Conservation (phyloP, 1,140 invertebrate species). For the Delia radicum region DNA sequence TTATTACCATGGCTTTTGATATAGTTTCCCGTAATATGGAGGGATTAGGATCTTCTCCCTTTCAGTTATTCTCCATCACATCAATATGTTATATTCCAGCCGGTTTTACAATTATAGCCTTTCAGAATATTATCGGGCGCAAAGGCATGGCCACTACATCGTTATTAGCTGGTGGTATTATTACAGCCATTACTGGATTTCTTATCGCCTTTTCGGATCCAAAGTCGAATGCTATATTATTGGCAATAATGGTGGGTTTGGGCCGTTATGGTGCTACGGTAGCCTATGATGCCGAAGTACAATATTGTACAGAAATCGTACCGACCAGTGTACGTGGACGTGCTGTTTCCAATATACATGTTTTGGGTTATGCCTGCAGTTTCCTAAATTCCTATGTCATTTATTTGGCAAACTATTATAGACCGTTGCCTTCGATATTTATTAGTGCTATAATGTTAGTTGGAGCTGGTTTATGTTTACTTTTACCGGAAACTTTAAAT, state of each 20-base stretch:
- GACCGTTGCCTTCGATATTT: slow-evolving; percentile 60
- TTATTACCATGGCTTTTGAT: slow-evolving; percentile 64
- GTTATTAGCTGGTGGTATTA: slow-evolving; percentile 58
- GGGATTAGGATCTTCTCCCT: slow-evolving; percentile 61
- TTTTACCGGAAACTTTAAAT: slow-evolving; percentile 65
- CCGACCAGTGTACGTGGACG: slow-evolving; percentile 65
- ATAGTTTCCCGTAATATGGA: slow-evolving; percentile 63
- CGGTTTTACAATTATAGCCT: slow-evolving; percentile 59
- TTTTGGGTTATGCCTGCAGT: slow-evolving; percentile 59
- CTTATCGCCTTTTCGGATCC: slow-evolving; percentile 43
- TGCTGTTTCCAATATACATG: slow-evolving; percentile 61
- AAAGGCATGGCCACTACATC: slow-evolving; percentile 61
- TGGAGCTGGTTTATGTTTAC: slow-evolving; percentile 60
- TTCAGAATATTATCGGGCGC: slow-evolving; percentile 62
- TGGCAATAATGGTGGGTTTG: slow-evolving; percentile 55
- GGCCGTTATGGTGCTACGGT: slow-evolving; percentile 64
- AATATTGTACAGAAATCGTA: slow-evolving; percentile 67
- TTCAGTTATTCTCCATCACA: slow-evolving; percentile 60
- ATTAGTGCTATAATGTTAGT: slow-evolving; percentile 60
- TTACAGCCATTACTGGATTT: slow-evolving; percentile 54
- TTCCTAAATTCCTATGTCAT: slow-evolving; percentile 52
- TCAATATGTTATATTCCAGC: slow-evolving; percentile 60
- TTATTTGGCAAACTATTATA: slow-evolving; percentile 55
- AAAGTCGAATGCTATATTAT: slow-evolving; percentile 33
- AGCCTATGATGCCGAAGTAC: slow-evolving; percentile 65